Evolutionary conservation across 2,797 vertebrate genomes (phyloP), one percentile per base, ranked within the genome.

Genomic region (Chiloscyllium punctatum): DNA sequence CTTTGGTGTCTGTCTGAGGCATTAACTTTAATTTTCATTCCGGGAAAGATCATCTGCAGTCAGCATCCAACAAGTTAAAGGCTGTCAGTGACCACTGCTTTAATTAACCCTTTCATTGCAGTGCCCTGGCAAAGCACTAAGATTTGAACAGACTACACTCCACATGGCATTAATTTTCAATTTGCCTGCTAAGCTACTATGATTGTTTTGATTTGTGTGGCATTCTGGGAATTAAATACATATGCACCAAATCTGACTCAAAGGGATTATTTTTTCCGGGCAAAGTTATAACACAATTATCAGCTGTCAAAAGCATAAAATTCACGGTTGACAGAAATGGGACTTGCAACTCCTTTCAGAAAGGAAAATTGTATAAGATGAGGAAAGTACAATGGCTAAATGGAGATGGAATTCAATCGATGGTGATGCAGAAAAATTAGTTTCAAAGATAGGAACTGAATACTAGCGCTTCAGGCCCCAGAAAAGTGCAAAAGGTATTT

Each of bases 181-280:
- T 74, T n/a, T 77, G 48, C 69, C 30, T 21, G 18, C 27, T 95
- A 71, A 95, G 94, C 69, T 95, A 57, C 42, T 51, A 95, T 13
- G 42, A 57, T 42, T 77, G 42, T 77, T 95, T 77, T 18, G 94
- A 77, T 95, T 77, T 74, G 94, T 74, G 68, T 72, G 69, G 42
- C 42, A 27, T 74, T 94, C 69, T 74, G 71, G 68, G 71, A 95
- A 95, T 95, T 48, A 95, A 95, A 95, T 71, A 77, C 94, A 95
- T 9, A 16, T 53, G 94, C 74, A 92, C n/a, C 62, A 42, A 66
- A 69, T 69, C n/a, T n/a, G 25, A 69, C 90, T 92, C 90, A 95
- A 95, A 74, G 69, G 71, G 71, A n/a, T 77, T 95, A 51, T 51
- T 51, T 71, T 74, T 94, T 18, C 27, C 42, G 30, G 94, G 25